Evolutionary conservation across 2,113 vertebrate species (phyloP), one percentile per base, ranked within the genome.

Genomic region (Malurus elegans): DNA sequence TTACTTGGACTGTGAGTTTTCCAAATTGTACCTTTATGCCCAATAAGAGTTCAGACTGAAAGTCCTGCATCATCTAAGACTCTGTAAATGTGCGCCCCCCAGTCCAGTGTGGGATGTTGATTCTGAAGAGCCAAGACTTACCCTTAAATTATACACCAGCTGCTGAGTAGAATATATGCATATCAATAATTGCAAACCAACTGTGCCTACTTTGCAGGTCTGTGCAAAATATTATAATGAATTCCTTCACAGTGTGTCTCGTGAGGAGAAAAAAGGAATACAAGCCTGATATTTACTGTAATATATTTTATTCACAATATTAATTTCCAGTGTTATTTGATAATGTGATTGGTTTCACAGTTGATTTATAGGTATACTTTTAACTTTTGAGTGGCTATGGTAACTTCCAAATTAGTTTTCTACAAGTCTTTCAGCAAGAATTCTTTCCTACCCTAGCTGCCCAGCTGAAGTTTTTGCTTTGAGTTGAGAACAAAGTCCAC

Each of bases 401-500:
- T 90, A 93, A 88, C 67, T 90, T 92, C 67, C 67, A 96, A 92
- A 88, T 93, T 78, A 83, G 79, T 86, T 94, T 94, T 83, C 75
- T 96, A 66, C 1, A 5, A 90, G 74, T 72, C 93, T 93, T 94
- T 90, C 81, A 96, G 78, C 45, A 82, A 91, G 92, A 95, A 94
- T 83, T 90, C 91, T 64, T 94, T 93, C 65, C 64, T 94, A 86
- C 29, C n/a, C 72, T 53, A 29, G 89, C 62, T 57, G n/a, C 76
- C 75, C 92, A 88, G 81, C 92, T 92, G 60, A 96, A 94, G 76
- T 69, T 96, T 92, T 92, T 90, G 71, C 93, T 83, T 75, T 93
- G 96, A 96, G 76, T 51, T 45, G 86, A 97, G 95, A 96, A 97
- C 64, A 95, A 96, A 97, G 92, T 91, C 91, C 83, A 96, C 94